Conservation (phyloP, 2,797 vertebrate species). For the Sebastes miniatus region DNA sequence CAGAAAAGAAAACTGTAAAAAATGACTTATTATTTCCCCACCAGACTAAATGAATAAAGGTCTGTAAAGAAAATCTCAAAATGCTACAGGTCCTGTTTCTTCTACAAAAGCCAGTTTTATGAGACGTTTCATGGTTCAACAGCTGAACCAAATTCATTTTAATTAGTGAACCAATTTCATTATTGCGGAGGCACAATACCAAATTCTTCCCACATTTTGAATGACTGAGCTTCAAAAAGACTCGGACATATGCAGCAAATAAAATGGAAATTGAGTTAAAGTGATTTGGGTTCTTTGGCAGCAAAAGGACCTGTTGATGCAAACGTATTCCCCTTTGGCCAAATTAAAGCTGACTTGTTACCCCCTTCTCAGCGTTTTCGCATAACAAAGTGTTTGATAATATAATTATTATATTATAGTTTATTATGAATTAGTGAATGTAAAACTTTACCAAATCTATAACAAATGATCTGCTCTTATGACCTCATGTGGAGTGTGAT, state of each 20-base stretch:
- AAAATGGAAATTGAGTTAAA: constrained; percentile 37
- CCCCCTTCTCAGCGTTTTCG: background rate
- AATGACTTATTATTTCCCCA: constrained; percentile 1
- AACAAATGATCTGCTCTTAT: constrained; percentile 5
- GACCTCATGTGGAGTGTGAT: background rate
- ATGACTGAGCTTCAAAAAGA: constrained; percentile 5
- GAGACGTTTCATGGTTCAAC: constrained; percentile 23
- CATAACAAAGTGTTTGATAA: background rate
- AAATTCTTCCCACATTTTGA: constrained; percentile 5
- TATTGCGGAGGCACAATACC: constrained; percentile 7
- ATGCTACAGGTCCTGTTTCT: background rate
- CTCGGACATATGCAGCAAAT: constrained; percentile 7
- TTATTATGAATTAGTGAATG: background rate
- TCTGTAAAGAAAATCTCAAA: background rate
- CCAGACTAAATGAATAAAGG: background rate
- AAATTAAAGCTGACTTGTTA: background rate
- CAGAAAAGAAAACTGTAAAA: constrained; percentile 1
- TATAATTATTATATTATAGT: background rate
- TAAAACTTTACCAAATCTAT: background rate
- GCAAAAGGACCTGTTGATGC: background rate
- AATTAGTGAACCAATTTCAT: constrained; percentile 29
- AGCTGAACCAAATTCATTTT: constrained; percentile 29
- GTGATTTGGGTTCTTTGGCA: constrained; percentile 24
- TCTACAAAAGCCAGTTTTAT: constrained; percentile 2
- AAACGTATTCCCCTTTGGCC: constrained; percentile 14